These are phyloP conservation scores for Promerops cafer DNA, from an alignment of 2,113 vertebrate species.

Conservation along the genomic window DNA sequence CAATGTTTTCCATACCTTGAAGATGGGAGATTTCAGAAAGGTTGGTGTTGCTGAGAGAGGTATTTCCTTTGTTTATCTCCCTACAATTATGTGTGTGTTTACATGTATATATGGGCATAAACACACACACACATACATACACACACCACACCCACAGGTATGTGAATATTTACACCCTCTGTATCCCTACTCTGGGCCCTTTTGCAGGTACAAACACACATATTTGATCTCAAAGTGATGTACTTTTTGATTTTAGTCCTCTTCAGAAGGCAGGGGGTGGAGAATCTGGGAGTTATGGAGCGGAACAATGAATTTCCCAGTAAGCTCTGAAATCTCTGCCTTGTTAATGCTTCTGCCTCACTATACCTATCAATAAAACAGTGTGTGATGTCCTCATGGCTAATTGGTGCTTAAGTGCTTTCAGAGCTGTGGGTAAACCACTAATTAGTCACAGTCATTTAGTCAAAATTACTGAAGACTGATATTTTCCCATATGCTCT, in stretches of 20 bases:
- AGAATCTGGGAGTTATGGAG: neutral
- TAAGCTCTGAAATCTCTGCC: neutral
- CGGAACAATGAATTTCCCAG: neutral
- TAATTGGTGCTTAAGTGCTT: neutral
- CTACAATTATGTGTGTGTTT: neutral
- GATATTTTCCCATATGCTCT: neutral
- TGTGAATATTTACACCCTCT: neutral
- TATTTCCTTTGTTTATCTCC: neutral
- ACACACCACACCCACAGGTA: accelerated
- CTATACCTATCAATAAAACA: neutral
- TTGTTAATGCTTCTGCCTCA: neutral
- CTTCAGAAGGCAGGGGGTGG: neutral
- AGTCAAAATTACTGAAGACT: neutral
- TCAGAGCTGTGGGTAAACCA: neutral
- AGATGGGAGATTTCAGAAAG: neutral
- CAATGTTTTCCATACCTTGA: neutral
- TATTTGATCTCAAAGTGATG: neutral
- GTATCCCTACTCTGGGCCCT: neutral
- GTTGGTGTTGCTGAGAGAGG: neutral
- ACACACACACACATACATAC: neutral
- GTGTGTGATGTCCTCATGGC: neutral
- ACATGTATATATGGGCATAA: neutral
- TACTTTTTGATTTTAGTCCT: neutral
- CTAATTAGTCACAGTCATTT: conserved; percentile 13
- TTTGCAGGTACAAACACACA: neutral